These are phyloP conservation scores for Thunnus thynnus DNA, from an alignment of 2,113 vertebrate species.

Conservation along the genomic window DNA sequence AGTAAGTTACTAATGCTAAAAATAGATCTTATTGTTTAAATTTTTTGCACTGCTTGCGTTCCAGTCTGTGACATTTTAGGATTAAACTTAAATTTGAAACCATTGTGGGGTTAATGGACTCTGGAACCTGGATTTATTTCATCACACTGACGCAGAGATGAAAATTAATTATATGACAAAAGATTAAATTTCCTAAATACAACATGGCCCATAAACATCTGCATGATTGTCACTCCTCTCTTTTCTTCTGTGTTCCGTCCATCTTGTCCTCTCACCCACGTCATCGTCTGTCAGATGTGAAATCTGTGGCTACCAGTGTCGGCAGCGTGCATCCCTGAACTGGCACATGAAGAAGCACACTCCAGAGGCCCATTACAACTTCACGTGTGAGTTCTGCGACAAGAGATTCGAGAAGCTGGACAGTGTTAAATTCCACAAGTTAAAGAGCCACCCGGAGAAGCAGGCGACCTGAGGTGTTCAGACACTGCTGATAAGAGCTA, in stretches of 20 bases:
- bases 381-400: constrained; percentile 92
- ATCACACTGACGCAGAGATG: too few relatives aligned
- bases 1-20: constrained; percentile 83
- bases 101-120: too few relatives aligned
- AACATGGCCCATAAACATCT: neutral
- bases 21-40: neutral
- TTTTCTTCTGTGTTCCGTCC: neutral
- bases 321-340: constrained; percentile 93
- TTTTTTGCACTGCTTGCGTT: neutral
- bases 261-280: neutral
- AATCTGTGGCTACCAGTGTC: constrained; percentile 95
- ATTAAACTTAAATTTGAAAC: too few relatives aligned
- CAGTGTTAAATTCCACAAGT: constrained; percentile 94
- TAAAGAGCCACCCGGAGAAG: constrained; percentile 93
- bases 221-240: neutral
- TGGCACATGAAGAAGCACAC: constrained; percentile 98
- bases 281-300: constrained; percentile 86
- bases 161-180: too few relatives aligned
- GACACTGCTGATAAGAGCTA: neutral
- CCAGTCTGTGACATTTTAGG: neutral
- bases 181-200: neutral
- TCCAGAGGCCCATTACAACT: constrained; percentile 90
- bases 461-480: constrained; percentile 79
- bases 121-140: too few relatives aligned
- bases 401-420: constrained; percentile 94